A percentile compares a stretch with the other conserved stretches of the same genome.
Evolutionary conservation across 2,888 invertebrate genomes (phyloP).

Genomic region (Catocala fraxini): DNA sequence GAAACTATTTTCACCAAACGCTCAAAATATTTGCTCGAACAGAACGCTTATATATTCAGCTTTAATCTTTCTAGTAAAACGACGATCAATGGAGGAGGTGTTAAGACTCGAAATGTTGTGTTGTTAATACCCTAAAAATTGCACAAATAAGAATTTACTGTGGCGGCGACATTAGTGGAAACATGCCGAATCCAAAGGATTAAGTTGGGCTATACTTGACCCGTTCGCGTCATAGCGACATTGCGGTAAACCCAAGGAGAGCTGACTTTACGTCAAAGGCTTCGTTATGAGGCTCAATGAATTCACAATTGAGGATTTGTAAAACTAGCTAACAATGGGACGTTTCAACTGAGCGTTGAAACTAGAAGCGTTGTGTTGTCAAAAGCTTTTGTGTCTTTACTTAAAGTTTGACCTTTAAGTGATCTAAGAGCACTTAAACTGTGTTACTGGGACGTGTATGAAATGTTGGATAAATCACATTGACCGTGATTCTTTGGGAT

Average conservation of each 20-base stretch:
- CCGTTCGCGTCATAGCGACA: constrained; percentile 24
- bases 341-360: constrained; percentile 4
- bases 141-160: constrained; percentile 14
- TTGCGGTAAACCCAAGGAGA: constrained; percentile 25
- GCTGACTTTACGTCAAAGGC: constrained; percentile 19
- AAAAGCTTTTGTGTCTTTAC: too few species aligned
- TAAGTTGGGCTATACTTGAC: constrained; percentile 30
- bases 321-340: constrained; percentile 13
- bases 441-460: too few species aligned
- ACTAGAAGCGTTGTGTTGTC: background rate
- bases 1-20: constrained; percentile 4
- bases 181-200: constrained; percentile 32
- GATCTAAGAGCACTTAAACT: too few species aligned
- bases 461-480: too few species aligned
- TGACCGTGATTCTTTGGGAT: too few species aligned
- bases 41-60: background rate
- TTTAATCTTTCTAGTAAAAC: constrained; percentile 4
- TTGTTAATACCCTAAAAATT: constrained; percentile 11
- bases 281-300: constrained; percentile 18
- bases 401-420: too few species aligned
- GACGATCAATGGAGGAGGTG: background rate
- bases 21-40: constrained; percentile 4
- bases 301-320: constrained; percentile 22
- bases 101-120: constrained; percentile 3
- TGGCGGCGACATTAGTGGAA: constrained; percentile 9